Conservation (phyloP, 2,113 vertebrate genomes). For the Microtus pennsylvanicus region DNA sequence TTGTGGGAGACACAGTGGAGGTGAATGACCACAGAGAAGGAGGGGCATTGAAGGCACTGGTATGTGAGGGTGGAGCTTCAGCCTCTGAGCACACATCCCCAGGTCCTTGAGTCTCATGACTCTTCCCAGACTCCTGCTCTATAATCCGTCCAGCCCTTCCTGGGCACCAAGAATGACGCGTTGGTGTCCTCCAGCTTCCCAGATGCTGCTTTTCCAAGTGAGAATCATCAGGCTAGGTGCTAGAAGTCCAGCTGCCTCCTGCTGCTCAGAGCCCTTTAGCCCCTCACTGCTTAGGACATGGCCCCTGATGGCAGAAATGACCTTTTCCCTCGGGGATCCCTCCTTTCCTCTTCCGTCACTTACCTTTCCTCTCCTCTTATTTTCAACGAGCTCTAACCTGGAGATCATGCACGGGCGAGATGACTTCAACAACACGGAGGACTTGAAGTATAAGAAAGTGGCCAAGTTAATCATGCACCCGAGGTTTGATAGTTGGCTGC, state of each 20-base stretch:
- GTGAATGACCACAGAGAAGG: not conserved
- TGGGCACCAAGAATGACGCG: not conserved
- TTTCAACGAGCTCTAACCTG: conserved; percentile 52
- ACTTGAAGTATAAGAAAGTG: not conserved
- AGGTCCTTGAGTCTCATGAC: not conserved
- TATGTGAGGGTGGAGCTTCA: not conserved
- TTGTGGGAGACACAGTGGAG: not conserved
- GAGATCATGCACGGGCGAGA: not conserved
- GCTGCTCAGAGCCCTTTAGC: not conserved
- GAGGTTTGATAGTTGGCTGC: conserved; percentile 46
- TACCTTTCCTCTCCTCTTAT: conserved; percentile 26
- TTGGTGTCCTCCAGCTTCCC: not conserved
- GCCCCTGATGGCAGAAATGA: not conserved
- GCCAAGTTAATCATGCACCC: conserved; percentile 63
- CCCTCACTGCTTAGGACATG: not conserved
- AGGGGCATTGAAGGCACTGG: not conserved
- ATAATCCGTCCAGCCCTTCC: not conserved
- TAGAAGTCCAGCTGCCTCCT: too few species aligned
- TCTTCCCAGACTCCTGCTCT: not conserved
- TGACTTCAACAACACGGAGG: not conserved
- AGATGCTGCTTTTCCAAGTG: not conserved
- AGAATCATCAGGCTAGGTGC: not conserved
- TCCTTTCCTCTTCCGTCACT: not conserved
- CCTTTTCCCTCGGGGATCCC: not conserved
- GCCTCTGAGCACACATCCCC: not conserved